Evolutionary conservation across 1,140 invertebrate species (phyloP), one percentile per base, ranked within the genome.

Genomic region (Papilio machaon): DNA sequence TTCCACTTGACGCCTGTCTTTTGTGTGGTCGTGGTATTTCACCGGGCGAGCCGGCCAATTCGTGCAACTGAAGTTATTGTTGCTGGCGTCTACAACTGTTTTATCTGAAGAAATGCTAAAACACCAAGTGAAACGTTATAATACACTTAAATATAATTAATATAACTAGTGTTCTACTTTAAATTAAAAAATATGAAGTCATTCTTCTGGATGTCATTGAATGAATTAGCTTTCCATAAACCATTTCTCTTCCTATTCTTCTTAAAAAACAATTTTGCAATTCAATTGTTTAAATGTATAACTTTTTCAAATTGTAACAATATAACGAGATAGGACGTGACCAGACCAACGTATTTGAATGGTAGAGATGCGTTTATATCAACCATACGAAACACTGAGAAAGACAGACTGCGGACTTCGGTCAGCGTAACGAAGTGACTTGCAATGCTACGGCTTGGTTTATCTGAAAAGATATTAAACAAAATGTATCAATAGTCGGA

Each of bases 311-410:
- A 70, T 17, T 70, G 64, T 17, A 70, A 15, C 15, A 70, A 38
- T 70, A 70, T 70, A 2, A 70, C 30, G 0, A 70, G 13, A 38
- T 70, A 70, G 2, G 64, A 15, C 64, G 13, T 70, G 11, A 70
- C 11, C 64, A 70, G 64, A 35, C 64, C 64, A 15, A 70, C 11
- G 30, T 15, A 70, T 70, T 70, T 70, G 13, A 70, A 70, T 5
- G 64, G 64, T 11, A 70, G 64, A 7, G 64, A 35, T 2, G 30
- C 15, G 30, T 70, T 70, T 70, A 30, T 35, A 35, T 70, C 64
- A 70, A 70, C 15, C 64, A 70, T 70, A 35, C 30, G 64, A 38
- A 70, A 70, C 5, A 70, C 64, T 70, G 64, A 70, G 30, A 70
- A 70, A 1, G 64, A 70, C 5, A 70, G 30, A 15, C 30, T 70